Evolutionary conservation across 2,113 vertebrate species (phyloP).

Genomic region (Oncorhynchus tshawytscha): DNA sequence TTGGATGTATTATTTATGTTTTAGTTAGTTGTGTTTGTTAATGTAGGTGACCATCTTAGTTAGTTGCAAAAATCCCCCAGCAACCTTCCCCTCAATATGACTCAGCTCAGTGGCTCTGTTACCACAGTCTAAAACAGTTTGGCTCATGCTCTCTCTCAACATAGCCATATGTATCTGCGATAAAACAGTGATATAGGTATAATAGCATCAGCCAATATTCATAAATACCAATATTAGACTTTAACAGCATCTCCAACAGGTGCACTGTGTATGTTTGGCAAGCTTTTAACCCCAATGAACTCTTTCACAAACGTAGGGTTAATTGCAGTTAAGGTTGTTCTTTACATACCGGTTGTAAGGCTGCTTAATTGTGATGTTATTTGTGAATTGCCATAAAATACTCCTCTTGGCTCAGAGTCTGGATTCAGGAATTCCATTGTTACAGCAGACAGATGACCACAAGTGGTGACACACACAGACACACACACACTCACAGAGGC

Average conservation of each 20-base stretch:
- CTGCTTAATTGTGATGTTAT: background rate
- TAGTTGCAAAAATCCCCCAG: slow-evolving; percentile 56
- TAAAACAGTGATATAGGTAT: no score
- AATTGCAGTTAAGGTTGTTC: no score
- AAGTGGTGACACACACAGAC: background rate
- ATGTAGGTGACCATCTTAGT: slow-evolving; percentile 36
- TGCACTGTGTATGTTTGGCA: background rate
- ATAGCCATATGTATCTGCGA: no score
- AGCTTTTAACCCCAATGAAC: background rate
- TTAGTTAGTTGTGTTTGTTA: background rate
- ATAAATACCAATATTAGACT: background rate
- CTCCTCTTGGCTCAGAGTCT: no score
- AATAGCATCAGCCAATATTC: background rate
- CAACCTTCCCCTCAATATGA: slow-evolving; percentile 65
- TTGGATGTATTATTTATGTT: no score
- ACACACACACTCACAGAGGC: slow-evolving; percentile 1
- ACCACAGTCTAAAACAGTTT: slow-evolving; percentile 18
- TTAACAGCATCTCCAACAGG: background rate
- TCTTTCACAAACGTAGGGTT: background rate
- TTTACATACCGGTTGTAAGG: no score
- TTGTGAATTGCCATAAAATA: background rate
- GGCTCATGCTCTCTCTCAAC: no score
- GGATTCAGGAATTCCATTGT: slow-evolving; percentile 30
- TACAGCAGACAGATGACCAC: slow-evolving; percentile 25
- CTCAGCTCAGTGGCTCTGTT: slow-evolving; percentile 43